Evolutionary conservation across 2,888 invertebrate species (phyloP), one percentile per base, ranked within the genome.

Genomic region (Diarsia rubi): DNA sequence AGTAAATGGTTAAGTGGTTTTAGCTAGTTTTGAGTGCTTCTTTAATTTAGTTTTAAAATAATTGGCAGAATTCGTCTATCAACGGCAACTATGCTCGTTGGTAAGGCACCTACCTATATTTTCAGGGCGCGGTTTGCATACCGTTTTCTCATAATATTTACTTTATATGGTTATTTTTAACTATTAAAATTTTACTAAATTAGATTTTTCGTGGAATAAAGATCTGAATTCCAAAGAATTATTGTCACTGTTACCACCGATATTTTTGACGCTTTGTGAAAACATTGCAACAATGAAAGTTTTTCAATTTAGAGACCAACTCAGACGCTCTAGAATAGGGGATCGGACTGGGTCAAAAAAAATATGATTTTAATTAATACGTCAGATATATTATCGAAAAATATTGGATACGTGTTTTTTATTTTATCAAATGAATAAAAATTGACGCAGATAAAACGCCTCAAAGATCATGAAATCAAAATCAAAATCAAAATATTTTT

Each of bases 21-120:
- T 75, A 59, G 37, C 37, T 75, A 44, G 49, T 79, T 76, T 54
- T 64, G 16, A 76, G 57, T 67, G 71, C 19, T 67, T 42, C 21
- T 52, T 59, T 69, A 69, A 75, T 75, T 52, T n/a, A 2, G n/a
- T 63, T 42, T 44, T 45, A 59, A 64, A 2, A 47, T 52, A 9
- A 31, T 62, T 44, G 11, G 11, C 54, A 66, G 21, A 42, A 31
- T 66, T 66, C n/a, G 1, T 47, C 16, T 21, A 59, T 54, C 42
- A 42, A 64, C 8, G 52, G n/a, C 5, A 16, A 52, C 31, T 6
- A 21, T 14, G 31, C 44, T 67, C n/a, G 42, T 69, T 77, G 37
- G 14, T 54, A 0, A 11, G 11, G 37, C n/a, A 44, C 12, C 14
- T 37, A 37, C 37, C 37, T 37, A 45, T 57, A 44, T 44, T 44